Conservation (phyloP, 1,140 invertebrate species). For the Penaeus vannamei region DNA sequence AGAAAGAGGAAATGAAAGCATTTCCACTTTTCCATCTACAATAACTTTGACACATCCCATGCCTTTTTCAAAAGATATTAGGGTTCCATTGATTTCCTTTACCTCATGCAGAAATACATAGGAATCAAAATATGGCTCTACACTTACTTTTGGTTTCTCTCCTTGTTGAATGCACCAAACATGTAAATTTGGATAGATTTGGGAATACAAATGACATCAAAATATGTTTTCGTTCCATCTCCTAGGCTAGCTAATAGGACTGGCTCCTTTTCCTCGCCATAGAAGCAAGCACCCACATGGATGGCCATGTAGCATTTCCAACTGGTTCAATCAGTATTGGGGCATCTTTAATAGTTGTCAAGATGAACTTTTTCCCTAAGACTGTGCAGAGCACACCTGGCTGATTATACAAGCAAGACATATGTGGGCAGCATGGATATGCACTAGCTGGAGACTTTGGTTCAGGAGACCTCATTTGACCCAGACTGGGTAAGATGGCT, state of each 20-base stretch:
- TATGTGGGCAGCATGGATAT: neutral
- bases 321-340: conserved; percentile 20
- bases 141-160: conserved; percentile 24
- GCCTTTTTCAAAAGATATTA: conserved; percentile 12
- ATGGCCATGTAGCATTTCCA: neutral
- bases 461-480: no score
- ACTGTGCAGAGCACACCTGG: conserved; percentile 29
- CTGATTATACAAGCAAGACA: conserved; percentile 43
- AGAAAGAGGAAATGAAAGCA: neutral
- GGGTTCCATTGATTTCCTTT: neutral
- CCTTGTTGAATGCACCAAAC: conserved; percentile 43
- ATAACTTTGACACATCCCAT: conserved; percentile 11
- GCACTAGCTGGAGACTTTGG: neutral
- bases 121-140: conserved; percentile 40
- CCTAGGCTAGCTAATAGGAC: neutral
- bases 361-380: conserved; percentile 18
- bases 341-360: conserved; percentile 22
- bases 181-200: conserved; percentile 2
- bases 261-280: conserved; percentile 5
- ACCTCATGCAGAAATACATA: conserved; percentile 30
- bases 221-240: conserved; percentile 46
- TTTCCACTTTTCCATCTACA: neutral
- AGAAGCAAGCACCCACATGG: conserved; percentile 5
- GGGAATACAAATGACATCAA: conserved; percentile 48
- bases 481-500: no score